These are phyloP conservation scores for Platalea minor DNA, from an alignment of 2,797 vertebrate species.

Conservation along the genomic window DNA sequence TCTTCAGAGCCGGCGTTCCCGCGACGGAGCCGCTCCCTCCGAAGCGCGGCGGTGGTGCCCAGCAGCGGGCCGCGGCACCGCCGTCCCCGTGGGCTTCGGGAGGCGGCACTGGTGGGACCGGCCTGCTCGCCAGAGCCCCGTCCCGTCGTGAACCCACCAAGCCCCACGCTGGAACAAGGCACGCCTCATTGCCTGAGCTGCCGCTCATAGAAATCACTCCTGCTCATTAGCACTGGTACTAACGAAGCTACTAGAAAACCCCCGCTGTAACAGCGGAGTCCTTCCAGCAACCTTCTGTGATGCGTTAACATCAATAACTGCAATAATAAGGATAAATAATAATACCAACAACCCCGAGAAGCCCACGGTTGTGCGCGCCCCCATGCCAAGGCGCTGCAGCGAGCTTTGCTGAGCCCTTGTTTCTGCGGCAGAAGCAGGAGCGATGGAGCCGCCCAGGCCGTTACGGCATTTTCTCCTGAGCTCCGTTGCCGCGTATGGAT, in stretches of 20 bases:
- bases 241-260: neutral
- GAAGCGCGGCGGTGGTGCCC: rapidly evolving
- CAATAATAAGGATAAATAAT: neutral
- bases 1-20: neutral
- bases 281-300: neutral
- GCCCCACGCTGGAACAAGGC: neutral
- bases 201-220: neutral
- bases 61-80: rapidly evolving
- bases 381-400: neutral
- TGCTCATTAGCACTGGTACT: rapidly evolving
- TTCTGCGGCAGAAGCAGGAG: neutral
- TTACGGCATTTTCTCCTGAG: neutral
- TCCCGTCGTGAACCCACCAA: neutral
- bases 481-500: neutral
- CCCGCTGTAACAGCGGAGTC: neutral
- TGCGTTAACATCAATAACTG: rapidly evolving
- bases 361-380: rapidly evolving
- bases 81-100: neutral
- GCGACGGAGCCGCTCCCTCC: neutral
- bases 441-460: neutral
- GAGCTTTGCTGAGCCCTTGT: neutral
- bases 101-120: neutral
- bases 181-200: neutral
- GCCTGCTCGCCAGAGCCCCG: neutral
- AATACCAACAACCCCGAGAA: too few relatives aligned